Evolutionary conservation across 2,888 invertebrate genomes (phyloP).

Genomic region (Caenorhabditis doughertyi): DNA sequence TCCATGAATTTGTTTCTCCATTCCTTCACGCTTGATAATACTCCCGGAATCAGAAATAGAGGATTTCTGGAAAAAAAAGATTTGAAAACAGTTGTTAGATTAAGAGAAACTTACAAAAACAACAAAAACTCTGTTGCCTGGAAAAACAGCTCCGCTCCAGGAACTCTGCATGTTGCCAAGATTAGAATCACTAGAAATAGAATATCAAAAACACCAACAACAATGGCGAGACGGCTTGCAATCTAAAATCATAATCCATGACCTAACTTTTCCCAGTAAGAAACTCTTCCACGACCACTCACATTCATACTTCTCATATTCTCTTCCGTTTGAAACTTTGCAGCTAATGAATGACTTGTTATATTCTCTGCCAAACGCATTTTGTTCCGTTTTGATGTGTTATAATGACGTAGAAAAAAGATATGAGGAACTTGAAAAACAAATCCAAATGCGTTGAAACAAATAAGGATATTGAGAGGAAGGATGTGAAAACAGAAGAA

Average conservation of each 20-base stretch:
- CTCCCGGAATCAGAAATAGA: conserved; percentile 26
- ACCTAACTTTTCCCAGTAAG: not conserved
- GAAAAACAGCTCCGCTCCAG: conserved; percentile 6
- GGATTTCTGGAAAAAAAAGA: conserved; percentile 38
- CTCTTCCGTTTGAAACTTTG: conserved; percentile 59
- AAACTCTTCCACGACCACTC: not conserved
- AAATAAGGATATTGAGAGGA: not conserved
- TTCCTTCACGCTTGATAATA: conserved; percentile 23
- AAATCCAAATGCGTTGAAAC: conserved; percentile 14
- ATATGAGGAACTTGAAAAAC: not conserved
- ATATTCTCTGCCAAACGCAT: conserved; percentile 35
- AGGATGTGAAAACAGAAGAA: conserved; percentile 22
- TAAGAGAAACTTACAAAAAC: conserved; percentile 15
- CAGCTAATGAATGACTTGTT: conserved; percentile 34
- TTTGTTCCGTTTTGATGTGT: conserved; percentile 8
- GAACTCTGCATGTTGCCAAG: not conserved
- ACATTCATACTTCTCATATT: conserved; percentile 47
- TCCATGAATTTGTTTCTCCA: conserved; percentile 35
- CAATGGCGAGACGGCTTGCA: not conserved
- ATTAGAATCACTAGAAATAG: conserved; percentile 13
- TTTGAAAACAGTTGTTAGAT: not conserved
- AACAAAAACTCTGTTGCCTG: conserved; percentile 22
- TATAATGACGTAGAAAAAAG: conserved; percentile 44
- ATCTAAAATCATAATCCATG: conserved; percentile 26
- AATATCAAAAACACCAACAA: not conserved